Evolutionary conservation across 53 echinoderm and acorn worm genomes (phyloP).

Genomic region (Holothuria leucospilota): DNA sequence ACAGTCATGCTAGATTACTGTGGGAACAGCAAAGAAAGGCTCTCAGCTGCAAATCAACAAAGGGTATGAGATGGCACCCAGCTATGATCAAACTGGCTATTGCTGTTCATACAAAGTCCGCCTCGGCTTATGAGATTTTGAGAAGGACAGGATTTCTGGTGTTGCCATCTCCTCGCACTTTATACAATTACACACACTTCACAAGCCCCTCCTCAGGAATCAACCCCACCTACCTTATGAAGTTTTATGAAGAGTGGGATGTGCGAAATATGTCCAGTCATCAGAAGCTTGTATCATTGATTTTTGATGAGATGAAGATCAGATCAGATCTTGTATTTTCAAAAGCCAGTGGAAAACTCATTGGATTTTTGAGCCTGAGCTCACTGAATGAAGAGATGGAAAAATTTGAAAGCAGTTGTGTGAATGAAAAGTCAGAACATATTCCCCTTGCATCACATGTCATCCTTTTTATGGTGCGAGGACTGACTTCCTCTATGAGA

Average conservation of each 20-base stretch:
- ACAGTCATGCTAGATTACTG: no score
- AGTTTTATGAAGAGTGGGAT: background rate
- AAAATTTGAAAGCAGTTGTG: background rate
- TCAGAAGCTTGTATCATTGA: background rate
- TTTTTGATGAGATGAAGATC: conserved; percentile 38
- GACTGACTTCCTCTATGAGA: background rate
- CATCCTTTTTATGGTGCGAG: background rate
- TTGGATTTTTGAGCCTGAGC: conserved; percentile 17
- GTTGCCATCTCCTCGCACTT: background rate
- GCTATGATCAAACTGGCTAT: no score
- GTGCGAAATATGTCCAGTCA: background rate
- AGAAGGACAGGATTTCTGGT: no score
- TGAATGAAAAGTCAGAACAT: background rate
- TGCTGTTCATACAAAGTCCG: no score
- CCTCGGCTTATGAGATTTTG: no score
- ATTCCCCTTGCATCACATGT: background rate
- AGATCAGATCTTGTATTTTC: conserved; percentile 1
- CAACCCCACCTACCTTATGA: background rate
- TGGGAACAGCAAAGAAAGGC: no score
- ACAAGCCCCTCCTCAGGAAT: background rate
- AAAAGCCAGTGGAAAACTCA: background rate
- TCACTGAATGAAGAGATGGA: background rate
- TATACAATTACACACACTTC: conserved; percentile 23
- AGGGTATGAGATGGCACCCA: no score
- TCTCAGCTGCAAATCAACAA: no score